phyloP scores from a whole-genome alignment of 2,888 invertebrate species.

The Machimus rusticus region DNA sequence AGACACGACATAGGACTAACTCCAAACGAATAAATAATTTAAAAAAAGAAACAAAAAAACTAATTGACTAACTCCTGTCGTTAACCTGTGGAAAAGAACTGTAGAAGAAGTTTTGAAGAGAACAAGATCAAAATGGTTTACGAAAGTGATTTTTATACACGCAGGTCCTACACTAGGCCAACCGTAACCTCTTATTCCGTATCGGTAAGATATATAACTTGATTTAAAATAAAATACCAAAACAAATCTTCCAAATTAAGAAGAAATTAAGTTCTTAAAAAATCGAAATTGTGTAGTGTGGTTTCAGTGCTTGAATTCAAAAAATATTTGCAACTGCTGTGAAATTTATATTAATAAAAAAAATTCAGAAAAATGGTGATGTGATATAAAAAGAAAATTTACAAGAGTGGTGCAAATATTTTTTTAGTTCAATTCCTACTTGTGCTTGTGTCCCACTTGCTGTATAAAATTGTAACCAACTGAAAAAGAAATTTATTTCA shows the following conservation, averaged over 20 bases:
- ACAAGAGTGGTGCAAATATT: conserved; percentile 50
- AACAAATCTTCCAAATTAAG: conserved; percentile 13
- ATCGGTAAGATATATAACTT: conserved; percentile 72
- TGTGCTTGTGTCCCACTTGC: conserved; percentile 59
- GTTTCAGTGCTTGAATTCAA: conserved; percentile 48
- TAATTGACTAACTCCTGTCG: conserved; percentile 23
- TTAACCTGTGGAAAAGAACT: conserved; percentile 41
- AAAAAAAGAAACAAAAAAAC: not conserved
- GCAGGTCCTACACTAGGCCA: conserved; percentile 81
- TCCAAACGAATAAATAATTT: conserved; percentile 42
- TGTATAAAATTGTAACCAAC: conserved; percentile 51
- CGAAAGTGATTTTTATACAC: conserved; percentile 91
- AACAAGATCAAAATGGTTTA: conserved; percentile 76
- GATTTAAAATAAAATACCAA: not conserved
- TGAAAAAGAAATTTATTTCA: not conserved
- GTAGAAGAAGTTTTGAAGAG: conserved; percentile 41
- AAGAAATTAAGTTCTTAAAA: not conserved
- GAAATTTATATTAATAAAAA: conserved; percentile 5
- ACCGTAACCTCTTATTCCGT: conserved; percentile 75
- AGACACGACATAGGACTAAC: conserved; percentile 53
- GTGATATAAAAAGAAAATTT: not conserved
- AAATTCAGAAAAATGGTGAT: conserved; percentile 2
- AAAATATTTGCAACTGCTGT: conserved; percentile 44
- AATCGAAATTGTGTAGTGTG: conserved; percentile 52
- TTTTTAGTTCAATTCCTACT: conserved; percentile 47